A percentile compares a stretch with the other conserved stretches of the same genome.
Evolutionary conservation across 2,797 vertebrate genomes (phyloP).

Genomic region (Trematomus bernacchii): DNA sequence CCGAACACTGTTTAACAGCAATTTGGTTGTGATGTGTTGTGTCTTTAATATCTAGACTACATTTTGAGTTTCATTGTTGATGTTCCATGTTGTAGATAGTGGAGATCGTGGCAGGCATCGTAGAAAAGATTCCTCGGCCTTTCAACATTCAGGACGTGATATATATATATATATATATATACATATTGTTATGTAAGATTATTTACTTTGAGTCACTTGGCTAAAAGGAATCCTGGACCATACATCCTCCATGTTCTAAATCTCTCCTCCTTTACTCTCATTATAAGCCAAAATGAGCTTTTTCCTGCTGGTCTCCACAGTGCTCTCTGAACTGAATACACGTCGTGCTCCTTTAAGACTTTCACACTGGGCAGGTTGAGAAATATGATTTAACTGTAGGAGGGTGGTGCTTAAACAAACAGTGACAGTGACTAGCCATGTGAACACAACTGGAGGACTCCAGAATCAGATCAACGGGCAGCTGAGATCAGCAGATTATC

Average conservation of each 20-base stretch:
- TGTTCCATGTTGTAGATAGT: slow-evolving; percentile 83
- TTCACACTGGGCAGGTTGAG: slow-evolving; percentile 49
- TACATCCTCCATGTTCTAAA: rapidly evolving
- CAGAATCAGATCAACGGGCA: slow-evolving; percentile 44
- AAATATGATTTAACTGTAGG: slow-evolving; percentile 55
- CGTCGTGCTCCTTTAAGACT: slow-evolving; percentile 80
- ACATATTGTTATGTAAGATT: background rate
- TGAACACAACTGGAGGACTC: slow-evolving; percentile 42
- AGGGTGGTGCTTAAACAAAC: slow-evolving; percentile 70
- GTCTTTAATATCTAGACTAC: background rate
- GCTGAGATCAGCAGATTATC: slow-evolving; percentile 28
- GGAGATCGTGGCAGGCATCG: slow-evolving; percentile 83
- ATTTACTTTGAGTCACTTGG: background rate
- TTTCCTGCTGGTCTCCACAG: background rate
- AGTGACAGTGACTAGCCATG: slow-evolving; percentile 63
- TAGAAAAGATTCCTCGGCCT: slow-evolving; percentile 85
- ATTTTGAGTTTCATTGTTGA: background rate
- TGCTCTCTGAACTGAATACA: slow-evolving; percentile 1
- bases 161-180: background rate
- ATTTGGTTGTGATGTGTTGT: background rate
- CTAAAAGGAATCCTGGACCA: background rate
- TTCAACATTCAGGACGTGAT: slow-evolving; percentile 84
- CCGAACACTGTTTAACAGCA: background rate
- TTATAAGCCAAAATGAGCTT: too few relatives aligned
- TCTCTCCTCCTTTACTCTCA: background rate